Percentiles rank a stretch among this genome's conserved stretches.
phyloP scores from a whole-genome alignment of 2,888 invertebrate genomes.

The Xylota sylvarum region DNA sequence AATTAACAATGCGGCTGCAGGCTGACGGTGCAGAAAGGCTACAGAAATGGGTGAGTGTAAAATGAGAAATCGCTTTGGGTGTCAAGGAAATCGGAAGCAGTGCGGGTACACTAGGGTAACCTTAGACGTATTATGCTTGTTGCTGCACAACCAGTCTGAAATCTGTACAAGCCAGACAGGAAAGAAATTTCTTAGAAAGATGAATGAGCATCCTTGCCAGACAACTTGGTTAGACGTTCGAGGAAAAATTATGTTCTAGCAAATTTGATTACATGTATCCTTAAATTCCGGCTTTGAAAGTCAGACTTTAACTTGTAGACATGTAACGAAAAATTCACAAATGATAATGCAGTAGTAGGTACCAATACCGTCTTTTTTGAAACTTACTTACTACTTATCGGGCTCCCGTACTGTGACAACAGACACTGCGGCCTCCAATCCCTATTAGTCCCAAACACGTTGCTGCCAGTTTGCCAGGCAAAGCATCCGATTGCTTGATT shows the following conservation, averaged over 20 bases:
- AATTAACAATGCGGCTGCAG: constrained; percentile 73
- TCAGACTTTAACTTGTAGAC: too few species aligned
- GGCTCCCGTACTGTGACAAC: too few species aligned
- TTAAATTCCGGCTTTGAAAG: background rate
- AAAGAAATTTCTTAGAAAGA: constrained; percentile 33
- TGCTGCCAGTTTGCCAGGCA: too few species aligned
- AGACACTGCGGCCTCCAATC: too few species aligned
- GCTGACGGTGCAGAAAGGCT: constrained; percentile 2
- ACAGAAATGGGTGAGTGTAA: constrained; percentile 2
- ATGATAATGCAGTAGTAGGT: too few species aligned
- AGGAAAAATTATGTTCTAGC: background rate
- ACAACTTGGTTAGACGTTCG: constrained; percentile 10
- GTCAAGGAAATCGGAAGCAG: constrained; percentile 11
- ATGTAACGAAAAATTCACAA: too few species aligned
- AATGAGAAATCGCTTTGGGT: constrained; percentile 56
- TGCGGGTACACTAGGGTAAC: constrained; percentile 24
- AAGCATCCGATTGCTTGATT: too few species aligned
- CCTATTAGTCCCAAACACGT: too few species aligned
- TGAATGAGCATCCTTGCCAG: constrained; percentile 37
- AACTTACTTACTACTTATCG: too few species aligned
- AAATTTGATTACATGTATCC: background rate
- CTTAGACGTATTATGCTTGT: constrained; percentile 44
- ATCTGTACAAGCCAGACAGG: background rate
- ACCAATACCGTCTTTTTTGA: too few species aligned
- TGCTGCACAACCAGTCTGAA: constrained; percentile 21